Conservation (phyloP, 2,113 vertebrate species). For the Ginglymostoma cirratum region DNA sequence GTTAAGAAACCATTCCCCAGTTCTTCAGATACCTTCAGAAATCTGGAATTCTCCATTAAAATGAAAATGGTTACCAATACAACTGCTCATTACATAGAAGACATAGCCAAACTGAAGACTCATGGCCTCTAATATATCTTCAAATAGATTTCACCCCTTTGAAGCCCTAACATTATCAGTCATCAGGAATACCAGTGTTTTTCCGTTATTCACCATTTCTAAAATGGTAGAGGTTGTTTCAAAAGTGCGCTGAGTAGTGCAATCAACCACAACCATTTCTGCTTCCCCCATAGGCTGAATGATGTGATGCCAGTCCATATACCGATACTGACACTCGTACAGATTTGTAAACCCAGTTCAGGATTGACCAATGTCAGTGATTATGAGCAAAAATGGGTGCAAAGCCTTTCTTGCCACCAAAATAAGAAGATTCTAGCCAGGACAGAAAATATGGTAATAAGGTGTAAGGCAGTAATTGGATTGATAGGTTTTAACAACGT, state of each 20-base stretch:
- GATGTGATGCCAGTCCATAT: not conserved
- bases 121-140: not conserved
- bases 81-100: not conserved
- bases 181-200: not conserved
- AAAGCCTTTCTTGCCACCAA: not conserved
- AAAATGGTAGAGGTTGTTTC: not conserved
- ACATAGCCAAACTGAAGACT: not conserved
- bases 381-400: not conserved
- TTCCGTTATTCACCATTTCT: not conserved
- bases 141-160: not conserved
- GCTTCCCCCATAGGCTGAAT: not conserved
- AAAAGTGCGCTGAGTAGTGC: not conserved
- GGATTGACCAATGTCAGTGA: not conserved
- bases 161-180: not conserved
- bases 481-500: too few relatives aligned
- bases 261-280: not conserved
- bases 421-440: not conserved
- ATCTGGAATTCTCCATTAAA: not conserved
- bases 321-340: not conserved
- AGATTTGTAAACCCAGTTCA: not conserved
- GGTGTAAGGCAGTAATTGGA: not conserved
- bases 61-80: not conserved
- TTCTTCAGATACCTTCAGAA: too few relatives aligned
- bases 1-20: not conserved
- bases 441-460: not conserved